Evolutionary conservation across 2,888 invertebrate species (phyloP), one percentile per base, ranked within the genome.

Genomic region (Cotesia congregata): DNA sequence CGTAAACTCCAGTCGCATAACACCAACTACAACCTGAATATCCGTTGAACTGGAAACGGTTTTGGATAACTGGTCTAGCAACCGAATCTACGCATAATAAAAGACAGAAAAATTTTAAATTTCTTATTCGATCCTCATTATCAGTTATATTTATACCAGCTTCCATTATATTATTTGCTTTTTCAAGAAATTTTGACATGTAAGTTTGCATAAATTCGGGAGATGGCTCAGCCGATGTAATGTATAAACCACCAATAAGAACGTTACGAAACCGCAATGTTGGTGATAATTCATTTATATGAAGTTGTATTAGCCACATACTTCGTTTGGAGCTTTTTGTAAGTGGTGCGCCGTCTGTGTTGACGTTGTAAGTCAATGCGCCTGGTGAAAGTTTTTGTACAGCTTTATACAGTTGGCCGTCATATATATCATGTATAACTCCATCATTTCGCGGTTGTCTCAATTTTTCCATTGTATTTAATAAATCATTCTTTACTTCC

Each of bases 11-110:
- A 30, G 39, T 41, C 12, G 67, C 70, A 59, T 81, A 80, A 68
- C 79, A 81, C 78, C 78, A 78, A 30, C 75, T 78, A 65, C 79
- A 79, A 1, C 80, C 74, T 15, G n/a, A 76, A 69, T 77, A 75
- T 15, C 77, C 80, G 50, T 79, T 80, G 60, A 72, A 79, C 64
- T 80, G 78, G 4, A 75, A 75, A n/a, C 75, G 71, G 59, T 71
- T 70, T 50, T 75, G 75, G 12, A 70, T 62, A 64, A 75, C 65
- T 41, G 30, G 30, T 30, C 30, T 30, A 30, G 30, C 30, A 30
- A 30, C 30, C 30, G 30, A 30, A 30, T 30, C 72, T 71, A 77
- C 67, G 12, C 71, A 74, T 39, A 61, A 30, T 38, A 61, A n/a
- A 40, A 72, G 76, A 62, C 69, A 76, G 61, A 67, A 73, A 5